Evolutionary conservation across 2,888 invertebrate species (phyloP).

Genomic region (Aquatica leii): DNA sequence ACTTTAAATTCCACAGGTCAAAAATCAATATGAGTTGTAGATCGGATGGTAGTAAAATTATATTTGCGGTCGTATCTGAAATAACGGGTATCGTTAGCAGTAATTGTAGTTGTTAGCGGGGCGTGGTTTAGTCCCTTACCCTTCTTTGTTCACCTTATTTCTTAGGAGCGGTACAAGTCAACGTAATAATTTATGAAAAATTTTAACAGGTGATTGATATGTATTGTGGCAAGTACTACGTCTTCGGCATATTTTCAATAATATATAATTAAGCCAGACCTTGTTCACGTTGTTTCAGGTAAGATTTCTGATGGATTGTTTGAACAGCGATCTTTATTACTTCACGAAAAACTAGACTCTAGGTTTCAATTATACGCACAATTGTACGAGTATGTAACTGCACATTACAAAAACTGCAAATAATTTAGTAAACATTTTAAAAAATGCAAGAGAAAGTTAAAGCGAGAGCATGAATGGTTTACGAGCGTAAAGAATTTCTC

Average conservation of each 20-base stretch:
- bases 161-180: slow-evolving; percentile 36
- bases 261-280: slow-evolving; percentile 47
- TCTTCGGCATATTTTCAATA: slow-evolving; percentile 36
- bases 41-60: slow-evolving; percentile 53
- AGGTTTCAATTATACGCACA: too few relatives aligned
- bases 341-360: too few relatives aligned
- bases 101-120: slow-evolving; percentile 56
- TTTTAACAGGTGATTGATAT: slow-evolving; percentile 26
- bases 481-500: too few relatives aligned
- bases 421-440: too few relatives aligned
- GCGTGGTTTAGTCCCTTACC: slow-evolving; percentile 49
- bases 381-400: too few relatives aligned
- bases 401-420: too few relatives aligned
- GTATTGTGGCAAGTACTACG: slow-evolving; percentile 41
- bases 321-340: slow-evolving; percentile 5
- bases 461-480: too few relatives aligned
- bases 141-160: slow-evolving; percentile 37
- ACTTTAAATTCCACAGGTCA: slow-evolving; percentile 35
- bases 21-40: slow-evolving; percentile 42
- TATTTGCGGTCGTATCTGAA: slow-evolving; percentile 53
- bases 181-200: slow-evolving; percentile 15
- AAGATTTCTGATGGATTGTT: slow-evolving; percentile 27
- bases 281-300: slow-evolving; percentile 39
- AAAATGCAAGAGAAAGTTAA: too few relatives aligned
- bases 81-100: slow-evolving; percentile 54